Conservation (phyloP, 2,797 vertebrate species). For the Bryconaethiops microstoma region DNA sequence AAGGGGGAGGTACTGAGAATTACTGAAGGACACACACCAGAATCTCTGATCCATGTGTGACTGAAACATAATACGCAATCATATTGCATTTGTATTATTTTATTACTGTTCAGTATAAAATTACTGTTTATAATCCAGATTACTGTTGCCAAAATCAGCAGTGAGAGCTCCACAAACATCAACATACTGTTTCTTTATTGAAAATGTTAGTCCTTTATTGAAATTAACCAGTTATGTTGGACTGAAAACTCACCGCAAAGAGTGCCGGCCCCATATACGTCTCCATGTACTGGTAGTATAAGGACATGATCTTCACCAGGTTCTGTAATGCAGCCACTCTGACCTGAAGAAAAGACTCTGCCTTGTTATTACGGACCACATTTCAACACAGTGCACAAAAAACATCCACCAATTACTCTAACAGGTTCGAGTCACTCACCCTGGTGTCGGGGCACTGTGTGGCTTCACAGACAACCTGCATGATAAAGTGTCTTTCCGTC, state of each 20-base stretch:
- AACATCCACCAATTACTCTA: neutral
- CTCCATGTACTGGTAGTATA: slow-evolving; percentile 99
- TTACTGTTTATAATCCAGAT: no score
- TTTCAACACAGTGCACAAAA: neutral
- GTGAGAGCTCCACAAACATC: no score
- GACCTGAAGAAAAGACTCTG: slow-evolving; percentile 76
- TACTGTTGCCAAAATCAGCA: no score
- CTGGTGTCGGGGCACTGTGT: slow-evolving; percentile 97
- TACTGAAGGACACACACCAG: no score
- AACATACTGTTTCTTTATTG: no score
- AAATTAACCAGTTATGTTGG: no score
- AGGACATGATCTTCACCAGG: slow-evolving; percentile 98
- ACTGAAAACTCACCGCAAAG: slow-evolving; percentile 87
- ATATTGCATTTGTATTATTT: no score
- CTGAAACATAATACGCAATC: no score
- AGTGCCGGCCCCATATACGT: slow-evolving; percentile 97
- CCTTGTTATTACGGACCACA: neutral
- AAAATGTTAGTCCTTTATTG: no score
- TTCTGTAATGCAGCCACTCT: slow-evolving; percentile 97
- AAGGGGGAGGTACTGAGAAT: no score
- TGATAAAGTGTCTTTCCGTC: slow-evolving; percentile 99
- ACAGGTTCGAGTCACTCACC: slow-evolving; percentile 71
- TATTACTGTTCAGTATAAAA: no score
- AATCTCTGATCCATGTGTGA: no score
- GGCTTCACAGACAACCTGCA: slow-evolving; percentile 99